Evolutionary conservation across 2,113 vertebrate genomes (phyloP).

Genomic region (Aptenodytes patagonicus): DNA sequence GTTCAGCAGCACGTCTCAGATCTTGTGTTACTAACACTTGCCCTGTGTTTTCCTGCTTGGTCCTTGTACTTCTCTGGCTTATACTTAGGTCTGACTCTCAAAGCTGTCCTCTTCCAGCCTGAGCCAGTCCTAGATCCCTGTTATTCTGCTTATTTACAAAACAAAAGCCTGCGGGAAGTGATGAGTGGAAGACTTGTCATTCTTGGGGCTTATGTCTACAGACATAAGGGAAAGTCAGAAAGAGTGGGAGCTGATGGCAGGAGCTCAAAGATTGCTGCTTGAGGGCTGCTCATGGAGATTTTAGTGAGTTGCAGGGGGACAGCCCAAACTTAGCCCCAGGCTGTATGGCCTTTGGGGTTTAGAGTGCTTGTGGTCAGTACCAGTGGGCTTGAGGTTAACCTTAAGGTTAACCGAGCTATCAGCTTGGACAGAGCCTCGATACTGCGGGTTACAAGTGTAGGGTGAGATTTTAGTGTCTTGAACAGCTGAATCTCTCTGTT

Average conservation of each 20-base stretch:
- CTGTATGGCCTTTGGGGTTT: not conserved
- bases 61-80: not conserved
- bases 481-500: not conserved
- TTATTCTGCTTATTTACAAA: not conserved
- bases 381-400: not conserved
- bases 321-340: not conserved
- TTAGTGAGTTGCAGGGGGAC: not conserved
- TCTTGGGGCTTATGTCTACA: not conserved
- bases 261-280: not conserved
- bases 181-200: not conserved
- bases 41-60: not conserved
- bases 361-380: not conserved
- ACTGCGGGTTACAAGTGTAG: not conserved
- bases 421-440: not conserved
- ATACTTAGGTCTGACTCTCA: not conserved
- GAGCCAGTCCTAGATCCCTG: not conserved
- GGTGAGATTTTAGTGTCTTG: not conserved
- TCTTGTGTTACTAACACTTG: not conserved
- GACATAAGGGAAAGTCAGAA: not conserved
- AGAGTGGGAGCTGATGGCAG: not conserved
- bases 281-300: not conserved
- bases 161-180: not conserved
- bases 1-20: not conserved
- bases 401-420: not conserved
- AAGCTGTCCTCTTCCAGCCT: not conserved